These are phyloP conservation scores for Drosophila colorata DNA, from an alignment of 2,888 invertebrate genomes.

Conservation along the genomic window DNA sequence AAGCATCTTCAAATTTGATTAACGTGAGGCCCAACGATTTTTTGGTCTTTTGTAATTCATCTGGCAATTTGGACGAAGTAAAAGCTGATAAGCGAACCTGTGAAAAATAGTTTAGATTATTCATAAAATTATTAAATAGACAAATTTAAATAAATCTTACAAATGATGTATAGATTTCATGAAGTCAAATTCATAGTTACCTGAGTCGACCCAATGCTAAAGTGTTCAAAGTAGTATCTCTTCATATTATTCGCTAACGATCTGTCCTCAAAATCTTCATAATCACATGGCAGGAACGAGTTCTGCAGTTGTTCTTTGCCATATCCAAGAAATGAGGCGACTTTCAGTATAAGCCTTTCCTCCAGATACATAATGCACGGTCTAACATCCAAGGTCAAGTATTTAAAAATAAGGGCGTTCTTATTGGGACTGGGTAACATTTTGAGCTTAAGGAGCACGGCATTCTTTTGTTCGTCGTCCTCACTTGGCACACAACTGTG, in stretches of 20 bases:
- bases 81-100: slow-evolving; percentile 95
- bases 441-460: slow-evolving; percentile 92
- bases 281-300: slow-evolving; percentile 92
- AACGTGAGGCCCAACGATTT: slow-evolving; percentile 94
- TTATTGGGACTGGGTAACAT: slow-evolving; percentile 89
- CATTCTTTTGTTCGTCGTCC: slow-evolving; percentile 86
- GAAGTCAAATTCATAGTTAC: slow-evolving; percentile 82
- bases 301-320: slow-evolving; percentile 87
- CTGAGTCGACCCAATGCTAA: slow-evolving; percentile 92
- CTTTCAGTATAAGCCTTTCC: slow-evolving; percentile 92
- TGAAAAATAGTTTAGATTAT: slow-evolving; percentile 39
- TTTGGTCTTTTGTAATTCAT: slow-evolving; percentile 92
- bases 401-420: slow-evolving; percentile 95
- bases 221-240: slow-evolving; percentile 94
- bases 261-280: slow-evolving; percentile 91
- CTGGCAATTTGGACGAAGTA: slow-evolving; percentile 93
- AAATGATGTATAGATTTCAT: no score
- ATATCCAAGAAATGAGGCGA: slow-evolving; percentile 88
- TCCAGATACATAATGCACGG: slow-evolving; percentile 95
- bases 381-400: slow-evolving; percentile 92
- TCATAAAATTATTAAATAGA: neutral
- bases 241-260: slow-evolving; percentile 92
- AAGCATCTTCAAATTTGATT: slow-evolving; percentile 98
- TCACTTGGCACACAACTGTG: slow-evolving; percentile 88
- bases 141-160: no score